A percentile compares a stretch with the other conserved stretches of the same genome.
phyloP scores from a whole-genome alignment of 2,888 invertebrate genomes.

The Agrochola litura region DNA sequence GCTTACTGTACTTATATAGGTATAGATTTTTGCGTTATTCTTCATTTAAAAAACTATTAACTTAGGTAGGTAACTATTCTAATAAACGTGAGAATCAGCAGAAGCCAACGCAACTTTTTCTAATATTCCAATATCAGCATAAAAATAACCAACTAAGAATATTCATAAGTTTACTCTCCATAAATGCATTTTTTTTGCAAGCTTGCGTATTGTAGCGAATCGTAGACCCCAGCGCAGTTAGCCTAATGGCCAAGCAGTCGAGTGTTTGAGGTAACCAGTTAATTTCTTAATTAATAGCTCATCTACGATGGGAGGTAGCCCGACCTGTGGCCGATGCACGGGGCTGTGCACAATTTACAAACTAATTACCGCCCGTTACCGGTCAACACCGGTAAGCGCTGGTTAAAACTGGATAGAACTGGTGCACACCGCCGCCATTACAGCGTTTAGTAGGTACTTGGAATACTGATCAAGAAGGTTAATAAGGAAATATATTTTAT shows the following conservation, averaged over 20 bases:
- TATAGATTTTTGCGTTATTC: not conserved
- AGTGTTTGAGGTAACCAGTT: constrained; percentile 42
- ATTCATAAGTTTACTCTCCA: constrained; percentile 51
- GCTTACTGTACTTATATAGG: no score
- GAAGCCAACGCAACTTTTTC: constrained; percentile 13
- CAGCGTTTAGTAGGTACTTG: constrained; percentile 2
- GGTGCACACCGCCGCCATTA: not conserved
- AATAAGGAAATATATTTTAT: constrained; percentile 4
- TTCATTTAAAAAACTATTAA: constrained; percentile 1
- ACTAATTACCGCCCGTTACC: constrained; percentile 45
- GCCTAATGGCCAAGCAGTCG: constrained; percentile 16
- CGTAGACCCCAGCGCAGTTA: constrained; percentile 22
- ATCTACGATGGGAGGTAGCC: constrained; percentile 35
- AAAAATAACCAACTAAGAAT: constrained; percentile 46
- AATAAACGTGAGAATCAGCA: constrained; percentile 36
- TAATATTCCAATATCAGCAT: constrained; percentile 40
- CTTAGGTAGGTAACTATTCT: not conserved
- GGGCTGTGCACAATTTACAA: constrained; percentile 49
- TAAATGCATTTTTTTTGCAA: constrained; percentile 38
- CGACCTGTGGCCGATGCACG: constrained; percentile 13
- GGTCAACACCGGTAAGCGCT: constrained; percentile 29
- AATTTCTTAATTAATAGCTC: constrained; percentile 58
- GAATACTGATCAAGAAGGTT: constrained; percentile 5
- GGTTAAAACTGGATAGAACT: constrained; percentile 32
- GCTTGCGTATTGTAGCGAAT: constrained; percentile 28